Evolutionary conservation across 2,797 vertebrate species (phyloP).

Genomic region (Emydoidea blandingii): DNA sequence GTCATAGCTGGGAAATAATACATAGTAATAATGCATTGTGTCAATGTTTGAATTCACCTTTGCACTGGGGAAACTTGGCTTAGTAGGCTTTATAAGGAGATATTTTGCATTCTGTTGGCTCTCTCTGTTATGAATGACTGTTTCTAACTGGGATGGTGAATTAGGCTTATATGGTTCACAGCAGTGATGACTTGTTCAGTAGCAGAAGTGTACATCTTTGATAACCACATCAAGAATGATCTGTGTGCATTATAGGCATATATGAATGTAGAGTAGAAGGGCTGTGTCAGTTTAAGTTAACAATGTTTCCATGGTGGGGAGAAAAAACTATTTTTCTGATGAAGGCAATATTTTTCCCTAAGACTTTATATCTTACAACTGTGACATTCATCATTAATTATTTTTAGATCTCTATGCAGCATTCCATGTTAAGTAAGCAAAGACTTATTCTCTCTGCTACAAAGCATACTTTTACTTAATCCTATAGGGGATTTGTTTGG

Average conservation of each 20-base stretch:
- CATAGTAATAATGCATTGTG: neutral
- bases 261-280: constrained; percentile 20
- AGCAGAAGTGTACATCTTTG: constrained; percentile 25
- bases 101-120: constrained; percentile 11
- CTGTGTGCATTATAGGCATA: neutral
- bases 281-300: constrained; percentile 33
- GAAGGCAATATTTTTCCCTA: neutral
- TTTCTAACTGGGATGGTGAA: neutral
- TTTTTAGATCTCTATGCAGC: constrained; percentile 15
- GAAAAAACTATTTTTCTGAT: neutral
- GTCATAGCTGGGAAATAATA: neutral
- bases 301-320: constrained; percentile 1
- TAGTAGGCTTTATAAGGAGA: neutral
- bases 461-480: neutral
- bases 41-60: neutral
- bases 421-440: neutral
- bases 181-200: neutral
- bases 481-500: neutral
- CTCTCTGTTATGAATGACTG: constrained; percentile 1
- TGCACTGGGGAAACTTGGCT: neutral
- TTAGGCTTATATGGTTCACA: neutral
- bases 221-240: constrained; percentile 7
- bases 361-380: neutral
- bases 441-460: neutral
- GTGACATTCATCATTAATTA: neutral